A percentile compares a stretch with the other conserved stretches of the same genome.
Evolutionary conservation across 2,113 vertebrate species (phyloP).

Genomic region (Salvator merianae): DNA sequence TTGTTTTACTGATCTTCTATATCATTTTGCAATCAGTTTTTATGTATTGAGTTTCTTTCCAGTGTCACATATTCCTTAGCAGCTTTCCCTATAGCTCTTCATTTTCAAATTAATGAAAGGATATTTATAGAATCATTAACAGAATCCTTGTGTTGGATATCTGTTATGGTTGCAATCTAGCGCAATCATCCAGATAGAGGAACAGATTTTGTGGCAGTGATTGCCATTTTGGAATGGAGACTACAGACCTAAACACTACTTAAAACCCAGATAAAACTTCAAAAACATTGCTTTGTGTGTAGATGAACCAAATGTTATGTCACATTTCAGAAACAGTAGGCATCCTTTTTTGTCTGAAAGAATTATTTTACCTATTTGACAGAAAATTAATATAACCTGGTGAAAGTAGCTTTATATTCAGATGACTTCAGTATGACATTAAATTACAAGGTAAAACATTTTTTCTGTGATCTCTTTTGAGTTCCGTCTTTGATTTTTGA

Average conservation of each 20-base stretch:
- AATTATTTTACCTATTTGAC: neutral
- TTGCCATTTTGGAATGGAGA: neutral
- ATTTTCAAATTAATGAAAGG: neutral
- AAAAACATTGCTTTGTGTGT: neutral
- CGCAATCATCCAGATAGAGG: neutral
- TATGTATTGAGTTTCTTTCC: neutral
- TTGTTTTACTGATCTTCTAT: neutral
- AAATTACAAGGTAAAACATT: neutral
- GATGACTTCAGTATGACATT: neutral
- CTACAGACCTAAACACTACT: neutral
- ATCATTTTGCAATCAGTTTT: neutral
- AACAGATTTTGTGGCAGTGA: neutral
- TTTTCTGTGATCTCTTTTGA: neutral
- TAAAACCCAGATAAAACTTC: neutral
- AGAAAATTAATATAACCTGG: neutral
- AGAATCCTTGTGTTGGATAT: neutral
- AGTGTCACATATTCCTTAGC: neutral
- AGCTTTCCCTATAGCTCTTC: neutral
- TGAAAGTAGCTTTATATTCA: neutral
- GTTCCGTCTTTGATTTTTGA: neutral
- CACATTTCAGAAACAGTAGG: neutral
- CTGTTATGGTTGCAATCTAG: no score
- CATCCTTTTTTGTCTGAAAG: neutral
- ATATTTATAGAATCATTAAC: neutral
- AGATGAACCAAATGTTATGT: neutral